Base-by-base conservation (phyloP, 2,797 vertebrate species). In the Sylvilagus floridanus region DNA sequence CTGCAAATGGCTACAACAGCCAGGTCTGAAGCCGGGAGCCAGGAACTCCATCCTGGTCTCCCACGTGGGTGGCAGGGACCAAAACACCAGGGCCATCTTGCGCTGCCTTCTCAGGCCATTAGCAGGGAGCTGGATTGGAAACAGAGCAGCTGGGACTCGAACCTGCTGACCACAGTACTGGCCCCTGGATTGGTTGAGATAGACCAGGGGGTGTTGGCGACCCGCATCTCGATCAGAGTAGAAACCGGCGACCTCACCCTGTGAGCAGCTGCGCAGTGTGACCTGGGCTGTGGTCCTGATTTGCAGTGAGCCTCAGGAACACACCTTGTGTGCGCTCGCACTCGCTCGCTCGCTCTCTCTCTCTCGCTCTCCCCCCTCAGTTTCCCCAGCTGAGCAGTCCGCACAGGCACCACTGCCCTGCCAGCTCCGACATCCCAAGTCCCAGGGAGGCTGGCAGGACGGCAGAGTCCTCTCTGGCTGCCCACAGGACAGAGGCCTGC, bases 351-450 rank as follows among this genome's bases (percentile, higher is more conserved):
- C 42, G 9, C 42, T 1, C 42, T 47, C 84, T 89, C 54, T 71
- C 65, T 24, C 69, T 79, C 62, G 1, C 42, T 47, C 42, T 7
- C 42, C 9, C 52, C 66, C 68, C 83, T 97, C 89, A 26, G 94
- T 95, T 85, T 96, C 95, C 71, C 93, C 35, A 19, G 82, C 84
- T 68, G 19, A 37, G 26, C 35, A 78, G 52, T 66, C 28, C 66
- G 50, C 92, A 57, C 54, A 65, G 47, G 32, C 79, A 84, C 17
- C 54, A 82, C 73, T 69, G 50, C 30, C 47, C 82, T 82, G 84
- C 75, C 30, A 42, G 52, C 32, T 21, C 82, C 57, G 32, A 89
- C 0, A 22, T 77, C 50, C 26, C 26, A 22, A 66, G 82, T 30
- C 71, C 13, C 1, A 0, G 16, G 47, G 63, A 52, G n/a, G 57